Evolutionary conservation across 1,140 invertebrate genomes (phyloP).

Genomic region (Drosophila seguyi): DNA sequence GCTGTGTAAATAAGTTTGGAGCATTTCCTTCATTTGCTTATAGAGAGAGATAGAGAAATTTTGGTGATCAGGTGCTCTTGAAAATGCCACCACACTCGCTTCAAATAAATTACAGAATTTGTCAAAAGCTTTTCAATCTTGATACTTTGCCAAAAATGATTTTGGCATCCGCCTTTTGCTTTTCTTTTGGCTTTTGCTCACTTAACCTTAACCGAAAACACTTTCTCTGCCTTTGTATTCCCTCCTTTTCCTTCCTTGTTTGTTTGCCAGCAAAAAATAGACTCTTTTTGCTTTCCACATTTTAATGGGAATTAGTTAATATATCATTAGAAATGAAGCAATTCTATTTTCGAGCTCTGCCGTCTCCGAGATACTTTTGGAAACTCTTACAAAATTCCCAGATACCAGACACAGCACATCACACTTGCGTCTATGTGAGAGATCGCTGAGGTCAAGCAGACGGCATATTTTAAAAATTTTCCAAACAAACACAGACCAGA

Average conservation of each 20-base stretch:
- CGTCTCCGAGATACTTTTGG: conserved; percentile 35
- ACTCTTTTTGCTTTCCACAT: conserved; percentile 24
- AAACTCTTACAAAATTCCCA: conserved; percentile 55
- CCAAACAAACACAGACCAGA: conserved; percentile 26
- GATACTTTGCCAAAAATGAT: conserved; percentile 46
- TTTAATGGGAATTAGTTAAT: conserved; percentile 70
- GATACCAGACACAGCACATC: background rate
- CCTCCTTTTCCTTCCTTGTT: conserved; percentile 13
- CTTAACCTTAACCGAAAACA: conserved; percentile 60
- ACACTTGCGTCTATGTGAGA: conserved; percentile 14
- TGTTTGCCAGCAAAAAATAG: conserved; percentile 46
- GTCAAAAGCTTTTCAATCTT: conserved; percentile 55
- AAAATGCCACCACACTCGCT: conserved; percentile 24
- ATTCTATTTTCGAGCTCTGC: conserved; percentile 29
- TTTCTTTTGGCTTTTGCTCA: conserved; percentile 21
- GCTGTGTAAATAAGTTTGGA: conserved; percentile 14
- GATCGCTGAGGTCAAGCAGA: conserved; percentile 49
- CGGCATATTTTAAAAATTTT: conserved; percentile 58
- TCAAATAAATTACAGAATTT: conserved; percentile 71
- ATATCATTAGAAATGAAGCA: conserved; percentile 39
- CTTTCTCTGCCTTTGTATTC: conserved; percentile 20
- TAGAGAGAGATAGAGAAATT: conserved; percentile 1
- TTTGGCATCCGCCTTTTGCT: conserved; percentile 31
- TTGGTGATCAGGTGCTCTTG: conserved; percentile 11
- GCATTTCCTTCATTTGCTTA: conserved; percentile 1